Evolutionary conservation across 2,888 invertebrate species (phyloP), one percentile per base, ranked within the genome.

Genomic region (Cabera pusaria): DNA sequence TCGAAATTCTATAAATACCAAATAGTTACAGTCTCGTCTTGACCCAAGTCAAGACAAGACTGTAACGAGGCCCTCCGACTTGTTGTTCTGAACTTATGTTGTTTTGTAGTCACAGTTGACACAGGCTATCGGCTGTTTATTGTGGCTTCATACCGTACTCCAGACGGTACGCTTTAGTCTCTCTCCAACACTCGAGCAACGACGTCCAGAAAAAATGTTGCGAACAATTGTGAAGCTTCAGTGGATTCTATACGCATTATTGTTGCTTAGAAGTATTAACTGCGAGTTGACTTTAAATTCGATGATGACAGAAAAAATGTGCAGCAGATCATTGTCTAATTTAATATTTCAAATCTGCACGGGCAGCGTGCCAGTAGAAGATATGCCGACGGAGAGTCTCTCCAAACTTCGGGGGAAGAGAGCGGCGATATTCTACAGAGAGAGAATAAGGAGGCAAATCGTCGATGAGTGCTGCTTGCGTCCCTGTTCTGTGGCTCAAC

Each of bases 61-160:
- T n/a, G n/a, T n/a, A n/a, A n/a, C 63, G 46, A 53, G 60, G 55
- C 67, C 70, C 72, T 68, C 69, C 71, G 59, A 70, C 76, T 75
- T 84, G 83, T 85, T 86, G 81, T 86, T 86, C 80, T 85, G 81
- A 82, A 84, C 82, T 82, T 72, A 72, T 71, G 70, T 68, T 72
- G 61, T 72, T 72, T 69, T 73, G 72, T 77, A 70, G 71, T 72
- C 70, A 72, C 64, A 64, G 72, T 77, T 82, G 80, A 85, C 80
- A 81, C 74, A 79, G 82, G 86, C 83, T 87, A 86, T 86, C 86
- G 55, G 57, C 59, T 76, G 68, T 84, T 83, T 85, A 79, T 74
- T 80, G 71, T 71, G 69, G 56, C 70, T 71, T 64, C 64, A 51
- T 45, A 57, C 48, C 61, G 52, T 54, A 60, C 66, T 59, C 67